Evolutionary conservation across 2,888 invertebrate genomes (phyloP).

Genomic region (Cyrtodaria siliqua): DNA sequence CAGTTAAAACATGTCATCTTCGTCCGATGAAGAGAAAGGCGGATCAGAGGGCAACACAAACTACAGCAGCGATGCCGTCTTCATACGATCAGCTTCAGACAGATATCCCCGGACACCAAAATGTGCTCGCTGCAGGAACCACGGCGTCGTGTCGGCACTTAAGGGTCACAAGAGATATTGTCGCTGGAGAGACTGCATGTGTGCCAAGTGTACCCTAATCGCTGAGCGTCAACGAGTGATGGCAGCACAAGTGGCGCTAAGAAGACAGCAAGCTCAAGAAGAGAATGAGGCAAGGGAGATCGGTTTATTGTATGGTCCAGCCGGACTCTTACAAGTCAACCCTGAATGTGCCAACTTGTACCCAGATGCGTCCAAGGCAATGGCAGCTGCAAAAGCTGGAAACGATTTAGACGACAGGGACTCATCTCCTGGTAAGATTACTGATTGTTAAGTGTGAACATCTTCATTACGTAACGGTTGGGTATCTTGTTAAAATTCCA

Average conservation of each 20-base stretch:
- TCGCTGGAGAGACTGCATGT: conserved; percentile 97
- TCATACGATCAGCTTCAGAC: conserved; percentile 87
- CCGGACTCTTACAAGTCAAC: conserved; percentile 56
- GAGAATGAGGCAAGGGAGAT: conserved; percentile 98
- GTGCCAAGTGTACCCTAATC: conserved; percentile 98
- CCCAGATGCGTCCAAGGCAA: neutral
- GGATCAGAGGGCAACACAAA: conserved; percentile 6
- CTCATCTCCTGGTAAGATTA: conserved; percentile 1
- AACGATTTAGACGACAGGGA: neutral
- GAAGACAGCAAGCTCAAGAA: conserved; percentile 98
- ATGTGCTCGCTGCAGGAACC: conserved; percentile 98
- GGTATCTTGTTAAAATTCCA: too few species aligned
- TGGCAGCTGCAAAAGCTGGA: neutral
- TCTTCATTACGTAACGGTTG: too few species aligned
- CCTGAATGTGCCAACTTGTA: conserved; percentile 18
- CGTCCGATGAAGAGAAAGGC: conserved; percentile 45
- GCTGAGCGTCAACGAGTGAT: conserved; percentile 99
- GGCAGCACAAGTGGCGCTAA: conserved; percentile 98
- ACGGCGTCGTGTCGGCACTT: conserved; percentile 97
- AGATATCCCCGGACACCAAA: conserved; percentile 98
- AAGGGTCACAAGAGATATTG: conserved; percentile 95
- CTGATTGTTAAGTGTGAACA: too few species aligned
- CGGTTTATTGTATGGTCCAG: conserved; percentile 91
- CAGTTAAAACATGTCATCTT: conserved; percentile 61
- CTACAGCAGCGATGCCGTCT: conserved; percentile 32